Evolutionary conservation across 1,140 invertebrate genomes (phyloP), one percentile per base, ranked within the genome.

Genomic region (Hyposmocoma kahamanoa): DNA sequence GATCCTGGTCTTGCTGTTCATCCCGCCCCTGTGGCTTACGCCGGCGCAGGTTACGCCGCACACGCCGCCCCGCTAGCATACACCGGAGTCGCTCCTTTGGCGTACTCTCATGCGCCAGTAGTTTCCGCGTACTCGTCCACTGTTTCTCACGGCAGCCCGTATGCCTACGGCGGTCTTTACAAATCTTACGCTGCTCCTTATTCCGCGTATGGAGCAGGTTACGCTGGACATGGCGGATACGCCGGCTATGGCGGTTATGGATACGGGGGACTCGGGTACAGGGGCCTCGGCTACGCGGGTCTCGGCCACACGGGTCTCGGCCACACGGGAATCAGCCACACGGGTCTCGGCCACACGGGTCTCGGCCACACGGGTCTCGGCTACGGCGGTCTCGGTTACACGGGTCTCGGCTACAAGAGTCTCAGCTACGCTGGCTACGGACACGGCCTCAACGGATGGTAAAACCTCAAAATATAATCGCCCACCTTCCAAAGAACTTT

Each of bases 1-100:
- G 60, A 65, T 22, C 53, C 56, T n/a, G 59, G 50, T 11, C 22
- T 52, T 8, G 53, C 43, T 18, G 48, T 43, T 20, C 52, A 58
- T 22, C 52, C 60, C 0, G 22, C 54, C 13, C 47, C 52, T 18
- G 38, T 22, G 15, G 38, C 22, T 2, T 52, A 52, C 41, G 39
- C 28, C 10, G 47, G 42, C 18, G 49, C 52, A 17, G 42, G 42
- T 24, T 52, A 47, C 15, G 36, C 24, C 11, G 49, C 45, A 5
- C 47, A 50, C 22, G 51, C 39, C 28, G 39, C 45, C n/a, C 15
- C 26, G 0, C 22, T n/a, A n/a, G n/a, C n/a, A n/a, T n/a, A n/a
- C n/a, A 11, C 38, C n/a, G n/a, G n/a, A n/a, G n/a, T n/a, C n/a
- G n/a, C 22, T 28, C 42, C 50, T n/a, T 2, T 45, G 19, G 42